Percentiles rank a stretch among this genome's conserved stretches.
phyloP scores from a whole-genome alignment of 2,113 vertebrate species.

The Sorex araneus region DNA sequence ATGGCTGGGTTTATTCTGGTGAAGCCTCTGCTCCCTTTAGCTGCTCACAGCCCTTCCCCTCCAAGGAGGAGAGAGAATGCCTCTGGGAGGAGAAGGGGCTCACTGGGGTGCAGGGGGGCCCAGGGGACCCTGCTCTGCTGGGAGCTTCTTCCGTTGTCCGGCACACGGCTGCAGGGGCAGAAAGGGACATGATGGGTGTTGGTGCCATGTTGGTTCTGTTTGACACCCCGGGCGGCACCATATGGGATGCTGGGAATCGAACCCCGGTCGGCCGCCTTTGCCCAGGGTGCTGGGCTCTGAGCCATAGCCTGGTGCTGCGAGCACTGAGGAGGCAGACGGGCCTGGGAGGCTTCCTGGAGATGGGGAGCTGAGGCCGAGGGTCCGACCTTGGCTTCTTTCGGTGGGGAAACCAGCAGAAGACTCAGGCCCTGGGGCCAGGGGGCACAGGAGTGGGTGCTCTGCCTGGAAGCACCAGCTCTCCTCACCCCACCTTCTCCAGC shows the following conservation, averaged over 20 bases:
- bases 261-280: no score
- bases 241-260: no score
- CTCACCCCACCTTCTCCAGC: no score
- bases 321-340: conserved; percentile 72
- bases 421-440: not conserved
- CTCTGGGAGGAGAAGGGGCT: not conserved
- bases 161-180: no score
- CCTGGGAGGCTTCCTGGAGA: conserved; percentile 67
- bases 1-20: no score
- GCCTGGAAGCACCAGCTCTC: no score
- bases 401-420: not conserved
- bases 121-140: no score
- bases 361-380: not conserved
- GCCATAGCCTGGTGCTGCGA: conserved; percentile 67
- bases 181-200: no score
- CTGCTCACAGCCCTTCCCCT: not conserved
- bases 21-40: no score
- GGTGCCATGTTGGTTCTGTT: no score
- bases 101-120: not conserved
- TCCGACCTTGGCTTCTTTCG: not conserved
- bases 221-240: no score
- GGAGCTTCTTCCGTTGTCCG: not conserved
- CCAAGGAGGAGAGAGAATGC: not conserved
- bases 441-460: no score
- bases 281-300: not conserved